Percentiles rank a stretch among this genome's conserved stretches.
phyloP scores from a whole-genome alignment of 2,797 vertebrate species.

The Lophius americanus region DNA sequence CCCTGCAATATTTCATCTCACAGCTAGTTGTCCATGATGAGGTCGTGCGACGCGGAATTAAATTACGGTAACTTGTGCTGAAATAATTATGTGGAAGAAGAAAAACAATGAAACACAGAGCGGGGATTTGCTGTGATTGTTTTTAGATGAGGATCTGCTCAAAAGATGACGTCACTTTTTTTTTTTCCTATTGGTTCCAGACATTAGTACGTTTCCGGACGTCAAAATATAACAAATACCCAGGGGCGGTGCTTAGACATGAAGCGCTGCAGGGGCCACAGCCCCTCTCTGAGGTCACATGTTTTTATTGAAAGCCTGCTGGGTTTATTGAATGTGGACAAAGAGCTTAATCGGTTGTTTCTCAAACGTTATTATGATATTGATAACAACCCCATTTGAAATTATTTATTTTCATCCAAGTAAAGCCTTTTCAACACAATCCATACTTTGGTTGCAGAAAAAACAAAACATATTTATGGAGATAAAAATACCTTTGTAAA shows the following conservation, averaged over 20 bases:
- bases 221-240: background rate
- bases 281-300: no score
- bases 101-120: background rate
- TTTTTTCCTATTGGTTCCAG: conserved; percentile 7
- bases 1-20: conserved; percentile 62
- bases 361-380: no score
- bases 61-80: conserved; percentile 27
- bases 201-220: conserved; percentile 3
- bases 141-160: conserved; percentile 61
- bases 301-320: no score
- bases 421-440: no score
- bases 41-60: conserved; percentile 56
- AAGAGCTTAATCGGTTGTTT: no score
- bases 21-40: conserved; percentile 71
- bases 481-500: no score
- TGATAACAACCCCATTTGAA: no score
- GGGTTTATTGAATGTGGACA: no score
- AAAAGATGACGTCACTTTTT: conserved; percentile 68
- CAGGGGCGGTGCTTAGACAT: background rate
- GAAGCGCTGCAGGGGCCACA: no score
- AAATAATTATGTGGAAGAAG: conserved; percentile 22
- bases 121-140: conserved; percentile 37
- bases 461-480: no score
- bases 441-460: no score
- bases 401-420: no score